phyloP scores from a whole-genome alignment of 2,797 vertebrate species.

The Enteromius unitaeniatus region DNA sequence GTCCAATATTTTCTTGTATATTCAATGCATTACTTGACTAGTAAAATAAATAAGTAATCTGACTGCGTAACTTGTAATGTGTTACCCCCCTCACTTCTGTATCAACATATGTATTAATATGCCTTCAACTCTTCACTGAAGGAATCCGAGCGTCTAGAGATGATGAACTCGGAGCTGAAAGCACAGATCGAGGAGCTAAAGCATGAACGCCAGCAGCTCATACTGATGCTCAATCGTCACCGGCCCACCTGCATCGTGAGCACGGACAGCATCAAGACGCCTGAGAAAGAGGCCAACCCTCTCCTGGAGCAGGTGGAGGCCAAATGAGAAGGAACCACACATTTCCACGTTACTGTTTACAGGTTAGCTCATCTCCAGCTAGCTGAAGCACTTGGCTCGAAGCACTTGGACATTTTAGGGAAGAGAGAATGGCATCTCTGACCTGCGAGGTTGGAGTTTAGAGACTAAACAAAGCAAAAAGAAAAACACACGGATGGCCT shows the following conservation, averaged over 20 bases:
- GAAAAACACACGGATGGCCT: slow-evolving; percentile 56
- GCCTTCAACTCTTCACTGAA: slow-evolving; percentile 62
- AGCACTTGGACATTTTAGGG: slow-evolving; percentile 57
- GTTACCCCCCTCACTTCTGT: not conserved
- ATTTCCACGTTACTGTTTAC: slow-evolving; percentile 65
- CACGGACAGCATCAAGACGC: slow-evolving; percentile 92
- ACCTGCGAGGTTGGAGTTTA: slow-evolving; percentile 55
- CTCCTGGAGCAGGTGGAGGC: slow-evolving; percentile 89
- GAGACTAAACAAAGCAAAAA: slow-evolving; percentile 1
- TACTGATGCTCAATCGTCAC: slow-evolving; percentile 94
- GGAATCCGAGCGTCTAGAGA: slow-evolving; percentile 95
- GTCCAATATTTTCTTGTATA: too few relatives aligned
- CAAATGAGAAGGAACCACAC: slow-evolving; percentile 77
- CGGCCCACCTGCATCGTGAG: slow-evolving; percentile 96
- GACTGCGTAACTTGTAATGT: not conserved
- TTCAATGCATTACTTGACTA: not conserved
- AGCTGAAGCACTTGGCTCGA: slow-evolving; percentile 75
- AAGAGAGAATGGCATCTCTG: slow-evolving; percentile 60
- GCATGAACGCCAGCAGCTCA: slow-evolving; percentile 93
- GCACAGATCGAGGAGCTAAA: slow-evolving; percentile 96
- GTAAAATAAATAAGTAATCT: not conserved
- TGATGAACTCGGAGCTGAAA: slow-evolving; percentile 95
- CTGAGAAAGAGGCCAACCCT: slow-evolving; percentile 86
- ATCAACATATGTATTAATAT: not conserved
- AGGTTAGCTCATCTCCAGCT: slow-evolving; percentile 65